Conservation (phyloP, 2,888 invertebrate genomes). For the Drosophila parthenogenetica region DNA sequence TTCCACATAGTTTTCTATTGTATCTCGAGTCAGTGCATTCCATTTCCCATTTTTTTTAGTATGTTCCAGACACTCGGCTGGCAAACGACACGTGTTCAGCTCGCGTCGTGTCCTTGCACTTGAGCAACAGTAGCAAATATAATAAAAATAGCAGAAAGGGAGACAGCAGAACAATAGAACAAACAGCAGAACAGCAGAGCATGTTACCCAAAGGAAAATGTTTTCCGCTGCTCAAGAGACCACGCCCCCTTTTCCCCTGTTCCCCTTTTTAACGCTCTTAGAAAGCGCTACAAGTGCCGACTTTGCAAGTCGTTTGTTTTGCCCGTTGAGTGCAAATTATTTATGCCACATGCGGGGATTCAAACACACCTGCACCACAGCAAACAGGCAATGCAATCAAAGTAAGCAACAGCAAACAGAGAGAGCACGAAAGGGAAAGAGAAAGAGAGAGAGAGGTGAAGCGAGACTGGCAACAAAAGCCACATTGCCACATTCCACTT, state of each 20-base stretch:
- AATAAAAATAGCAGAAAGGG: slow-evolving; percentile 40
- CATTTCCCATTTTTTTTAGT: neutral
- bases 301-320: slow-evolving; percentile 64
- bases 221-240: slow-evolving; percentile 14
- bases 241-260: neutral
- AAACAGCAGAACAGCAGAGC: slow-evolving; percentile 37
- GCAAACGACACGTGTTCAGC: slow-evolving; percentile 26
- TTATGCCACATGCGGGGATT: slow-evolving; percentile 72
- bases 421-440: neutral
- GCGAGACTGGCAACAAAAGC: slow-evolving; percentile 35
- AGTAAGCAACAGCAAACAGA: slow-evolving; percentile 35
- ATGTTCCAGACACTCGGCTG: slow-evolving; percentile 1
- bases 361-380: slow-evolving; percentile 42
- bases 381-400: slow-evolving; percentile 60
- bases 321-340: slow-evolving; percentile 76
- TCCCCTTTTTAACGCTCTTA: neutral
- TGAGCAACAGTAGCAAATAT: slow-evolving; percentile 67
- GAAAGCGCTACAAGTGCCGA: slow-evolving; percentile 68
- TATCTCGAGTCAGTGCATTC: slow-evolving; percentile 11
- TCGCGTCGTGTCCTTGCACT: slow-evolving; percentile 70
- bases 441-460: neutral
- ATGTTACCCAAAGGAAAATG: slow-evolving; percentile 50
- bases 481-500: slow-evolving; percentile 68
- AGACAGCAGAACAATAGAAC: slow-evolving; percentile 35
- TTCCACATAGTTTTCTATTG: slow-evolving; percentile 1